These are phyloP conservation scores for Cancer borealis DNA, from an alignment of 2,888 invertebrate genomes.

Conservation along the genomic window DNA sequence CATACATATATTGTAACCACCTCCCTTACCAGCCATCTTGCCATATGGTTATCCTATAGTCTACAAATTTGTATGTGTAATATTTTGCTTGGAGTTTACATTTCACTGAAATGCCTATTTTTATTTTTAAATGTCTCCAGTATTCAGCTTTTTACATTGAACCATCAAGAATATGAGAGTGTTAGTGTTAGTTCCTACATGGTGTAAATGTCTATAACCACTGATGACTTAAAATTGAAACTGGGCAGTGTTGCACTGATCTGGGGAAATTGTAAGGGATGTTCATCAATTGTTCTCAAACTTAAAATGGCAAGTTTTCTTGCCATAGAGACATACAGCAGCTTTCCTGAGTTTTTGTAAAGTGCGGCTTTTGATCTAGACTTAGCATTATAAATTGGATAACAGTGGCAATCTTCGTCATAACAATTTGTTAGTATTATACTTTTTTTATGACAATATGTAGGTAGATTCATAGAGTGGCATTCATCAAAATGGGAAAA, in stretches of 20 bases:
- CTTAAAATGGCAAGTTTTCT: slow-evolving; percentile 25
- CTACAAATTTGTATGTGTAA: slow-evolving; percentile 38
- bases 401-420: slow-evolving; percentile 30
- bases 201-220: slow-evolving; percentile 45
- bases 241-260: slow-evolving; percentile 38
- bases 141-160: slow-evolving; percentile 41
- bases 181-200: slow-evolving; percentile 43
- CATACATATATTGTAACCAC: background rate
- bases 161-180: slow-evolving; percentile 35
- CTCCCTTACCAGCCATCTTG: background rate
- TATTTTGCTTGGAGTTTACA: slow-evolving; percentile 27
- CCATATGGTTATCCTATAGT: background rate
- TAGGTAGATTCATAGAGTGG: slow-evolving; percentile 28
- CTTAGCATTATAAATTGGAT: slow-evolving; percentile 25
- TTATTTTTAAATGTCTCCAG: slow-evolving; percentile 27
- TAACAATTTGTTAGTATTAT: background rate
- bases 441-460: background rate
- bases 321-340: slow-evolving; percentile 38
- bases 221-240: slow-evolving; percentile 40
- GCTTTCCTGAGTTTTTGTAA: background rate
- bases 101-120: slow-evolving; percentile 39
- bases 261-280: slow-evolving; percentile 18
- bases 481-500: slow-evolving; percentile 11
- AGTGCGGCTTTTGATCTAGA: slow-evolving; percentile 27
- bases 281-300: background rate